Base-by-base conservation (phyloP, 64 coral and sea anemone genomes). In the Stichodactyla mertensii region DNA sequence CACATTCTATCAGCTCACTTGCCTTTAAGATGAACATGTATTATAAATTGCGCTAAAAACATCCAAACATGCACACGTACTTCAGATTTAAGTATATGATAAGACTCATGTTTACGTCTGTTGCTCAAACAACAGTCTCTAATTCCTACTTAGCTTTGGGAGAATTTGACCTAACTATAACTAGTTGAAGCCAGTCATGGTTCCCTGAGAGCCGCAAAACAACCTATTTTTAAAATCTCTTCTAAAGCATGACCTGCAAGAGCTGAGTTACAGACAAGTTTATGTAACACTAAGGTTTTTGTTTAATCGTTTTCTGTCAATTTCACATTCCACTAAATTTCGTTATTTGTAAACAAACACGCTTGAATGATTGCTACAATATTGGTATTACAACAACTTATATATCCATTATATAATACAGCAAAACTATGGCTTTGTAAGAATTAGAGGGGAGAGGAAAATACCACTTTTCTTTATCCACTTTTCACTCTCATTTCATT, bases 51-150 rank as follows among this genome's bases (percentile, higher is more conserved):
- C 27, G 8, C 14, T 58, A 74, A 74, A 74, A 74, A 74, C 69
- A 74, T 31, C 16, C 4, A 81, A 81, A 81, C 78, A 81, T 81
- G 78, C 12, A 81, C 78, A 81, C 78, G 54, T 55, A 54, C 78
- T 81, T 81, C 16, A 81, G 52, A 81, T 81, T 81, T 53, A 81
- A 81, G 78, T 81, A 81, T 53, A 20, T 81, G 78, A 81, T 81
- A 81, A 51, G 54, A 81, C 78, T 54, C 4, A 16, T 53, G 54
- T 81, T 55, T 81, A 51, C 78, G 51, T 81, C 69, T 74, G 69
- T 74, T 74, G 69, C 22, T 74, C 69, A 74, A 74, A 74, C n/a
- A 74, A 74, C 22, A 23, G 27, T 74, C 69, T 74, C 69, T 74
- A 23, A 74, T 74, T 74, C 23, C 69, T 11, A 74, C 13, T 22